phyloP scores from a whole-genome alignment of 2,888 invertebrate species.

The Monopis laevigella region DNA sequence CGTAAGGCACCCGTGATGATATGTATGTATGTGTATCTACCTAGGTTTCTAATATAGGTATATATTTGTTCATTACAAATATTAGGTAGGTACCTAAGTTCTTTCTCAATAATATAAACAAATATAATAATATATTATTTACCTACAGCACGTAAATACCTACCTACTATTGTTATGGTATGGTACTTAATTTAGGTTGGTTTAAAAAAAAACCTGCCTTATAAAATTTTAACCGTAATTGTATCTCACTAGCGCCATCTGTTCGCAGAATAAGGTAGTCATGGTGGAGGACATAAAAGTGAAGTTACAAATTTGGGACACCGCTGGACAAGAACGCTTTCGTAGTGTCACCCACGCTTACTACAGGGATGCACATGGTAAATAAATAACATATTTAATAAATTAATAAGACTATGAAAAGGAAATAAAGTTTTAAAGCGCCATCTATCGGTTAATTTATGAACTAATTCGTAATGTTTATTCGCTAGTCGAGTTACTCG shows the following conservation, averaged over 20 bases:
- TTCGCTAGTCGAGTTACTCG: too few relatives aligned
- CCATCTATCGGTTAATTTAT: neutral
- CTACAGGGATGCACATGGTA: conserved; percentile 94
- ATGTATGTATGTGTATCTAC: too few relatives aligned
- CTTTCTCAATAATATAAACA: too few relatives aligned
- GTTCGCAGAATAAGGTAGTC: conserved; percentile 82
- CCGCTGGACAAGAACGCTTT: conserved; percentile 93
- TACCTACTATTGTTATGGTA: neutral
- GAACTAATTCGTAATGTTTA: neutral
- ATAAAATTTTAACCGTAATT: too few relatives aligned
- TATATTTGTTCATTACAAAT: too few relatives aligned
- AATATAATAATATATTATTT: too few relatives aligned
- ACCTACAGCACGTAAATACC: too few relatives aligned
- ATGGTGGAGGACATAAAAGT: conserved; percentile 85
- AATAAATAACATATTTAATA: conserved; percentile 26
- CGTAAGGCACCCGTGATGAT: too few relatives aligned
- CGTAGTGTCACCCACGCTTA: conserved; percentile 94
- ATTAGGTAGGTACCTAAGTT: too few relatives aligned
- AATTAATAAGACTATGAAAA: neutral
- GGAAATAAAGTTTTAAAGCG: neutral
- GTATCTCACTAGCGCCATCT: conserved; percentile 35
- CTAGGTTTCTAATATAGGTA: too few relatives aligned
- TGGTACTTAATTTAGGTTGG: too few relatives aligned
- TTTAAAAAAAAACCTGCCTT: too few relatives aligned
- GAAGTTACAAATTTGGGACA: conserved; percentile 97